A percentile compares a stretch with the other conserved stretches of the same genome.
Conservation (phyloP, 2,888 invertebrate species). For the Apodemia zela region DNA sequence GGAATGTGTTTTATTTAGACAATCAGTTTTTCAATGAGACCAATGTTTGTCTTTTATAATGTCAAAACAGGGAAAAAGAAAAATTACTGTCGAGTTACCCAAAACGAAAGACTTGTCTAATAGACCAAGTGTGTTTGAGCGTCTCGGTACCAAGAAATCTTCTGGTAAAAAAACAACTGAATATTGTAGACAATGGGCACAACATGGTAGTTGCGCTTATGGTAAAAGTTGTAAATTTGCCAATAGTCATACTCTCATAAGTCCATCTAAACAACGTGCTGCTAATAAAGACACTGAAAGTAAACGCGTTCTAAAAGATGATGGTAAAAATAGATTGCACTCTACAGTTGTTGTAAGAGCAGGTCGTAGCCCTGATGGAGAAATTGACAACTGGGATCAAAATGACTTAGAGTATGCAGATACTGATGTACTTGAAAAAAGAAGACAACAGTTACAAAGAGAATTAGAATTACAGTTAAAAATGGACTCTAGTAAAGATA, state of each 20-base stretch:
- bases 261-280: conserved; percentile 86
- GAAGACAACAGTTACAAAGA: conserved; percentile 86
- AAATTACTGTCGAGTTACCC: conserved; percentile 87
- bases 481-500: conserved; percentile 84
- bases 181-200: conserved; percentile 88
- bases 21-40: conserved; percentile 50
- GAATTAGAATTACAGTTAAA: conserved; percentile 89
- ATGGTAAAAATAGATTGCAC: conserved; percentile 83
- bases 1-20: conserved; percentile 31
- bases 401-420: conserved; percentile 90
- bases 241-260: conserved; percentile 86
- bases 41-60: conserved; percentile 75
- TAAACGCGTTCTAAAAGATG: conserved; percentile 78
- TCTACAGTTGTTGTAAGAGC: conserved; percentile 82
- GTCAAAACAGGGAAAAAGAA: conserved; percentile 86
- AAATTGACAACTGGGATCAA: conserved; percentile 89
- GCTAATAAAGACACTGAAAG: conserved; percentile 83
- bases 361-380: conserved; percentile 81
- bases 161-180: conserved; percentile 81
- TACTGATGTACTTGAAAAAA: conserved; percentile 88
- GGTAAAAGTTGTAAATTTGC: conserved; percentile 90
- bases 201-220: conserved; percentile 88
- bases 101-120: conserved; percentile 83
- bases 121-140: conserved; percentile 91
- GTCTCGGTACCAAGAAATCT: conserved; percentile 88